Percentiles rank a stretch among this genome's conserved stretches.
Evolutionary conservation across 2,797 vertebrate species (phyloP).

Genomic region (Eremophila alpestris): DNA sequence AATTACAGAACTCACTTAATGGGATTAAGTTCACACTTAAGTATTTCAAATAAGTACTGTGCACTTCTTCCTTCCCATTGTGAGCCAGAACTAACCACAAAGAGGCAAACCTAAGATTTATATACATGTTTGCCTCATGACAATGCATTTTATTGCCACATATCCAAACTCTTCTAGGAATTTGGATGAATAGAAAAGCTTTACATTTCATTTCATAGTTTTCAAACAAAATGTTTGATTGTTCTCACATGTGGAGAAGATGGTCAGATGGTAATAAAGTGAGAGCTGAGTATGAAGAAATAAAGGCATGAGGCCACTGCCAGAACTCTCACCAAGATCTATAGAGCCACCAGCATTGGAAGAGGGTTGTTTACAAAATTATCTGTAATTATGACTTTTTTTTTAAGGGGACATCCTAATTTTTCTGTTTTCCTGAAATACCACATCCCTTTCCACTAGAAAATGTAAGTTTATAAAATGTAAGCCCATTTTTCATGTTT

Average conservation of each 20-base stretch:
- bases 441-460: background rate
- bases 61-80: background rate
- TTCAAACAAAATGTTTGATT: background rate
- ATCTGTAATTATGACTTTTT: background rate
- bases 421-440: background rate
- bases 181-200: background rate
- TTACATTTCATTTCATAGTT: background rate
- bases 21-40: background rate
- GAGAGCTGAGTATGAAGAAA: background rate
- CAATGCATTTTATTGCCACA: background rate
- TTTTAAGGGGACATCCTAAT: background rate
- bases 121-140: background rate
- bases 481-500: background rate
- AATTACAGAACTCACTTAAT: background rate
- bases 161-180: background rate
- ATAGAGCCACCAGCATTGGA: background rate
- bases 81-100: background rate
- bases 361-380: background rate
- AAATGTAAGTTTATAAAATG: background rate
- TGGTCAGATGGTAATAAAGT: background rate
- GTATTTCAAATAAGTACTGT: background rate
- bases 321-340: background rate
- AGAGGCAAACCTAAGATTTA: background rate
- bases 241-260: background rate
- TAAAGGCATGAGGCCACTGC: background rate